A percentile compares a stretch with the other conserved stretches of the same genome.
Conservation (phyloP, 2,888 invertebrate species). For the Lycia hirtaria region DNA sequence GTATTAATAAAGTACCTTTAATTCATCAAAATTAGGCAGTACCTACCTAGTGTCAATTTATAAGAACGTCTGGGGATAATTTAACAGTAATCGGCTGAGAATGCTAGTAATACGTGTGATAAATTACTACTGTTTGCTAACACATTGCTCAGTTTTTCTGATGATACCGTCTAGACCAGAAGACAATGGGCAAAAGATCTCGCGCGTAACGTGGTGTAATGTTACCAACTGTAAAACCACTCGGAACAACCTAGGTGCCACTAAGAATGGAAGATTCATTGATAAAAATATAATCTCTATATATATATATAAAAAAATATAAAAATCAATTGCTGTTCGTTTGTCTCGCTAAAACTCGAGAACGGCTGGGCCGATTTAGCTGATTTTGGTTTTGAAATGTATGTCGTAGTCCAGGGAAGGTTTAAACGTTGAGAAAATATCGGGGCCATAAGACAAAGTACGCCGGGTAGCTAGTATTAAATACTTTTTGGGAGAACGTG, state of each 20-base stretch:
- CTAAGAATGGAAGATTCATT: conserved; percentile 21
- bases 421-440: too few relatives aligned
- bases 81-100: conserved; percentile 10
- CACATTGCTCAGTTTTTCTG: conserved; percentile 27
- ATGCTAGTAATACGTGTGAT: conserved; percentile 14
- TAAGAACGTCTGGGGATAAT: conserved; percentile 3
- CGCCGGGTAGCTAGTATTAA: too few relatives aligned
- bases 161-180: conserved; percentile 17
- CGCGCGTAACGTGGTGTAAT: conserved; percentile 50
- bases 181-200: conserved; percentile 51
- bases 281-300: conserved; percentile 15
- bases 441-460: too few relatives aligned
- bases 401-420: too few relatives aligned
- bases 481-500: conserved; percentile 21
- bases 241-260: conserved; percentile 40
- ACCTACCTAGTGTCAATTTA: too few relatives aligned
- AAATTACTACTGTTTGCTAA: conserved; percentile 26
- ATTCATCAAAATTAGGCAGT: too few relatives aligned
- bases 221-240: conserved; percentile 26
- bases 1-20: too few relatives aligned
- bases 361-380: too few relatives aligned
- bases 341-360: too few relatives aligned
- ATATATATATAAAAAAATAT: too few relatives aligned
- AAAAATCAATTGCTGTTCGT: too few relatives aligned
- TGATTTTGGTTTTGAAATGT: too few relatives aligned